A percentile compares a stretch with the other conserved stretches of the same genome.
Conservation (phyloP, 2,113 vertebrate genomes). For the Saguinus imperator region DNA sequence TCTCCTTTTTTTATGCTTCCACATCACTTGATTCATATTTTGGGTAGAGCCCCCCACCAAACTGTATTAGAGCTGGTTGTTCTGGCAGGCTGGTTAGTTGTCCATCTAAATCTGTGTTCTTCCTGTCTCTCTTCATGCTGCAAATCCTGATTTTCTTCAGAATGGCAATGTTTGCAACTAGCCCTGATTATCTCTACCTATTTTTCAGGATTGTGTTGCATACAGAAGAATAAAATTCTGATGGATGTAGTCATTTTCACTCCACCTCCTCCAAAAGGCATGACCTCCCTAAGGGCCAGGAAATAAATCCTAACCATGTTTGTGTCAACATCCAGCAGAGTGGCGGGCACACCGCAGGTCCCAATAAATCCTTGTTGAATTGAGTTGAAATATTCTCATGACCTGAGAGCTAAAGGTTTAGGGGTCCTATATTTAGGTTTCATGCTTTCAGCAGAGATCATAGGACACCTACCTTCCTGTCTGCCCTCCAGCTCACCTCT, state of each 20-base stretch:
- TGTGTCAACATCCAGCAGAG: background rate
- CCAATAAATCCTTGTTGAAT: background rate
- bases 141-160: constrained; percentile 23
- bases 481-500: background rate
- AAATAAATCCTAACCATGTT: background rate
- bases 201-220: background rate
- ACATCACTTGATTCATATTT: background rate
- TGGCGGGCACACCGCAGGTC: background rate
- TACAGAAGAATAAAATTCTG: background rate
- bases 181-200: background rate
- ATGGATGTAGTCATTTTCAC: background rate
- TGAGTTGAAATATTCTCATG: background rate
- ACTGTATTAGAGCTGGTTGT: background rate
- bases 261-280: background rate
- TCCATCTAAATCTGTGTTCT: background rate
- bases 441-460: background rate
- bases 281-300: background rate
- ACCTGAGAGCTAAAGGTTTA: background rate
- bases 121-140: background rate
- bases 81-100: background rate
- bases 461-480: background rate
- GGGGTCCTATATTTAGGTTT: background rate
- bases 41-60: background rate
- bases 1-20: background rate
- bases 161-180: background rate